Evolutionary conservation across 1,140 invertebrate genomes (phyloP).

Genomic region (Drosophila hydei): DNA sequence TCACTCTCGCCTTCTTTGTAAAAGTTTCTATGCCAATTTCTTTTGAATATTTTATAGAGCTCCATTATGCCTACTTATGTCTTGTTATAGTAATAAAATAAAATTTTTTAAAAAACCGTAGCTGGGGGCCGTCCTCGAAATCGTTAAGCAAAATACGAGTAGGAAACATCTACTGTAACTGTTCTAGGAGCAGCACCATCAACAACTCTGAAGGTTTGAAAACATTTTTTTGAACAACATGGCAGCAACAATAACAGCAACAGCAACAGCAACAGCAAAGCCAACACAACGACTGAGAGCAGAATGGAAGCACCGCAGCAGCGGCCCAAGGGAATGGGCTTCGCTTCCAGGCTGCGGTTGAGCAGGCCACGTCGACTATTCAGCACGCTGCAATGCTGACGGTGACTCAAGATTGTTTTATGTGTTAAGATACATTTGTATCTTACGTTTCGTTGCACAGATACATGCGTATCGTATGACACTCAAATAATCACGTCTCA

Average conservation of each 20-base stretch:
- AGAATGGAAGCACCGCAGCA: conserved; percentile 28
- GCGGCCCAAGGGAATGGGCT: conserved; percentile 12
- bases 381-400: background rate
- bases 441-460: background rate
- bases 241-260: conserved; percentile 32
- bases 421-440: background rate
- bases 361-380: conserved; percentile 5
- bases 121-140: conserved; percentile 25
- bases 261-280: conserved; percentile 25
- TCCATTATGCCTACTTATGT: conserved; percentile 83
- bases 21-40: conserved; percentile 78
- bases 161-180: conserved; percentile 50
- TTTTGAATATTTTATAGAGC: conserved; percentile 82
- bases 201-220: conserved; percentile 37
- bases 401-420: too few relatives aligned
- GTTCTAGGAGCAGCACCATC: conserved; percentile 20
- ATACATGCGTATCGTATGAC: background rate
- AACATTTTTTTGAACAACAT: conserved; percentile 53
- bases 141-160: conserved; percentile 65
- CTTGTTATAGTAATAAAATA: conserved; percentile 83
- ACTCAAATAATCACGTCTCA: too few relatives aligned
- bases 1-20: background rate
- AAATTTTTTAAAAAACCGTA: conserved; percentile 73
- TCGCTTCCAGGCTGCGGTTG: conserved; percentile 9
- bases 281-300: conserved; percentile 24